Percentiles rank a stretch among this genome's conserved stretches.
Evolutionary conservation across 2,797 vertebrate genomes (phyloP).

Genomic region (Notoglanidium macrostoma): DNA sequence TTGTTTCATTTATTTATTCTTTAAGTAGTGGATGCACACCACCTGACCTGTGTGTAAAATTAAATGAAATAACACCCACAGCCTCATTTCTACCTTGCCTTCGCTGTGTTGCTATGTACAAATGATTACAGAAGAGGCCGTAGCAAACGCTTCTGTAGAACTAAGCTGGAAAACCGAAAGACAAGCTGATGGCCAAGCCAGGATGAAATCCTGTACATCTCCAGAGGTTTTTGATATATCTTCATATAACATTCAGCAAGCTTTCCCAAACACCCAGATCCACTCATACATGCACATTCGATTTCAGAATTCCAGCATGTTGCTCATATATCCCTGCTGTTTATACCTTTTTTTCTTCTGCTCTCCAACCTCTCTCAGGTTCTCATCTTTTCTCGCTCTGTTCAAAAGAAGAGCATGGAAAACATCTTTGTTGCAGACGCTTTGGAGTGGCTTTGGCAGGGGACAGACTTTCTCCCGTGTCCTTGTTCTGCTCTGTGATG

Average conservation of each 20-base stretch:
- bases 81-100: not conserved
- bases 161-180: not conserved
- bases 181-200: not conserved
- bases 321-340: not conserved
- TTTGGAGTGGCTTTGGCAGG: constrained; percentile 36
- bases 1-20: not conserved
- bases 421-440: constrained; percentile 34
- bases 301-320: not conserved
- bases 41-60: not conserved
- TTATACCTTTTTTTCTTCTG: not conserved
- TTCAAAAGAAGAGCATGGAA: constrained; percentile 28
- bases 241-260: too few species aligned
- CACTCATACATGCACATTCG: not conserved
- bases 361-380: constrained; percentile 1
- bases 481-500: constrained; percentile 5
- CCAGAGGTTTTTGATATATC: not conserved
- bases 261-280: not conserved
- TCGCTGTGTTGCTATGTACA: not conserved
- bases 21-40: not conserved
- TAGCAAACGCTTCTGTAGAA: not conserved
- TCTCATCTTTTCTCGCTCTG: not conserved
- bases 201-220: not conserved
- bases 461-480: constrained; percentile 21
- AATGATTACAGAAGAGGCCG: not conserved
- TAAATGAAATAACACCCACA: not conserved